A percentile compares a stretch with the other conserved stretches of the same genome.
phyloP scores from a whole-genome alignment of 2,888 invertebrate species.

The Drosophila paranaensis region DNA sequence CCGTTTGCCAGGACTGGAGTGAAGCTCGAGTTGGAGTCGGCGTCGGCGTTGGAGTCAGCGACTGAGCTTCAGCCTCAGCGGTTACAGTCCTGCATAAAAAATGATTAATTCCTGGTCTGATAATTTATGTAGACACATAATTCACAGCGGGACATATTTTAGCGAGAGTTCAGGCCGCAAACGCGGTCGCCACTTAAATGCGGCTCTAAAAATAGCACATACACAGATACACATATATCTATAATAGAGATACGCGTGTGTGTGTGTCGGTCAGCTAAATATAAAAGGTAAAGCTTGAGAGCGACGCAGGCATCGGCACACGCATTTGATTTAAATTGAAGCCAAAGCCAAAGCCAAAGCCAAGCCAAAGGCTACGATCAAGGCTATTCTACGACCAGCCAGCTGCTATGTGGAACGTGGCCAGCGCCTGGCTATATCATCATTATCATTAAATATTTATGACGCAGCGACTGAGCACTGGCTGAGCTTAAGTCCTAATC shows the following conservation, averaged over 20 bases:
- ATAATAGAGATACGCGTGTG: constrained; percentile 3
- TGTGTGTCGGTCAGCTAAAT: constrained; percentile 75
- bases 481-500: constrained; percentile 56
- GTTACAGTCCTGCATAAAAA: constrained; percentile 73
- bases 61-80: constrained; percentile 25
- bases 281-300: constrained; percentile 54
- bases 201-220: constrained; percentile 72
- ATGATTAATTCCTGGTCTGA: constrained; percentile 81
- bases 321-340: constrained; percentile 80
- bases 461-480: constrained; percentile 65
- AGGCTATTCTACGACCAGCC: constrained; percentile 59
- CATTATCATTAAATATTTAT: constrained; percentile 80
- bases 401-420: constrained; percentile 51
- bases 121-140: constrained; percentile 83
- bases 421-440: constrained; percentile 48
- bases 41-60: constrained; percentile 18
- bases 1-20: constrained; percentile 30
- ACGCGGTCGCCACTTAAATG: constrained; percentile 75
- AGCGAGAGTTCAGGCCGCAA: constrained; percentile 75
- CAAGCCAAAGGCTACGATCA: constrained; percentile 61
- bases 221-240: constrained; percentile 24
- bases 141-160: constrained; percentile 80
- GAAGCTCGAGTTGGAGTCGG: constrained; percentile 6
- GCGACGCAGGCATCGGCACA: constrained; percentile 65
- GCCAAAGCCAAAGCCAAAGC: constrained; percentile 57